Conservation (phyloP, 1,140 invertebrate species). For the Bombus superbus region DNA sequence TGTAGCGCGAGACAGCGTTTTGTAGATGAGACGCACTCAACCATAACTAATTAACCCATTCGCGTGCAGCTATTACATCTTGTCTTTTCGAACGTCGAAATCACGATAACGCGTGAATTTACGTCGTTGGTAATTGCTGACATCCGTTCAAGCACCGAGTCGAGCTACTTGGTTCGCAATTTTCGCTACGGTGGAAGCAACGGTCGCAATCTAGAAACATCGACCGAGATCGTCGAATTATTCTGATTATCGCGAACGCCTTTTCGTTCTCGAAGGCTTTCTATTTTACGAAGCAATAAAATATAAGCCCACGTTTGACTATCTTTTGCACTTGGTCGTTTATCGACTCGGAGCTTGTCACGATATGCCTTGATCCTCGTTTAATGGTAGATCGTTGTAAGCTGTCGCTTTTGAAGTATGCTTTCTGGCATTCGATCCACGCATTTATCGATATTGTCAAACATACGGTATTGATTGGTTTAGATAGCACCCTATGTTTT, state of each 20-base stretch:
- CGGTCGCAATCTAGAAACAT: neutral
- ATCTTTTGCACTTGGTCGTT: neutral
- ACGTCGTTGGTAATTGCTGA: neutral
- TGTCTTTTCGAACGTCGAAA: slow-evolving; percentile 24
- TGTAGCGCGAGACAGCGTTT: neutral
- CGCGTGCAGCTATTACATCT: slow-evolving; percentile 5
- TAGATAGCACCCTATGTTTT: neutral
- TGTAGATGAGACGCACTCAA: slow-evolving; percentile 18
- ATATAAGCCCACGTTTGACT: neutral
- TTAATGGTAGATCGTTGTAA: slow-evolving; percentile 32
- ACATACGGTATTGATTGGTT: neutral
- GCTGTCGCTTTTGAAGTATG: slow-evolving; percentile 10
- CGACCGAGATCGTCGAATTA: neutral
- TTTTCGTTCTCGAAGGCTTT: neutral
- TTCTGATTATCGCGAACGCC: neutral
- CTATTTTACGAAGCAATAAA: neutral
- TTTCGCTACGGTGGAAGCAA: neutral
- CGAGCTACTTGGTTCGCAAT: neutral
- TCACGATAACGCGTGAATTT: slow-evolving; percentile 2
- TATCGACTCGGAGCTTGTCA: neutral
- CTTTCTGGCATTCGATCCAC: neutral
- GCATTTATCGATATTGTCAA: slow-evolving; percentile 3
- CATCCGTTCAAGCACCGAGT: neutral
- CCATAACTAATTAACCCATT: slow-evolving; percentile 43
- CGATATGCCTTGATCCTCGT: neutral